Base-by-base conservation (phyloP, 2,797 vertebrate species). In the Rhinella marina region DNA sequence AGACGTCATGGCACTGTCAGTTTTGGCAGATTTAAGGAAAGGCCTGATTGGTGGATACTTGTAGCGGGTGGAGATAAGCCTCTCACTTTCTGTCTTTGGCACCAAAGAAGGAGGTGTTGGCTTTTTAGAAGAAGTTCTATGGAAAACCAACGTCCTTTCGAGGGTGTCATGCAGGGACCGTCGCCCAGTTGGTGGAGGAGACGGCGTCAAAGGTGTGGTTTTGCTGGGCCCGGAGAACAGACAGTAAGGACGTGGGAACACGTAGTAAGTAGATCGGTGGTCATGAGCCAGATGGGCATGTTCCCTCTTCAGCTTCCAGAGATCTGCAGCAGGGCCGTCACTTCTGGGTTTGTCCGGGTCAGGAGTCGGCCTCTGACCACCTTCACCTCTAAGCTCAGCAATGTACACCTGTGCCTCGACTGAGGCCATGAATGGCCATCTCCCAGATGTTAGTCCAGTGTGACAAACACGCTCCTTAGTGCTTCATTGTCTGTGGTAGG, bases 351-450 rank as follows among this genome's bases (percentile, higher is more conserved):
- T 90, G 76, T 90, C 84, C 41, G 85, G 64, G 1, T 1, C 84
- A 16, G 56, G 76, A 52, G 87, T 29, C 19, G 91, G 81, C 32
- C 88, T 52, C 81, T 86, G 57, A 23, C 92, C 88, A 68, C 85
- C 92, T 85, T 92, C 88, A 91, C 76, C 87, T 92, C 90, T 90
- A 87, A 91, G 88, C 87, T 91, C 75, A 92, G 92, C 88, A 84
- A 86, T 90, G 93, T 91, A 91, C 32, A 81, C 91, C 84, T 93
- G 86, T 81, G 92, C 87, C 90, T 92, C 91, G 87, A 91, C 90
- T 81, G 95, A 96, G 92, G 96, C 95, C 94, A 97, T 95, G 92
- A 90, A 93, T 82, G 93, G 92, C 95, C 95, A 95, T 94, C 92
- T 92, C 93, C 8, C 56, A 16, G 54, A 48, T 13, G 23, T 29